phyloP scores from a whole-genome alignment of 1,140 invertebrate genomes.

The Drosophila pallidifrons region DNA sequence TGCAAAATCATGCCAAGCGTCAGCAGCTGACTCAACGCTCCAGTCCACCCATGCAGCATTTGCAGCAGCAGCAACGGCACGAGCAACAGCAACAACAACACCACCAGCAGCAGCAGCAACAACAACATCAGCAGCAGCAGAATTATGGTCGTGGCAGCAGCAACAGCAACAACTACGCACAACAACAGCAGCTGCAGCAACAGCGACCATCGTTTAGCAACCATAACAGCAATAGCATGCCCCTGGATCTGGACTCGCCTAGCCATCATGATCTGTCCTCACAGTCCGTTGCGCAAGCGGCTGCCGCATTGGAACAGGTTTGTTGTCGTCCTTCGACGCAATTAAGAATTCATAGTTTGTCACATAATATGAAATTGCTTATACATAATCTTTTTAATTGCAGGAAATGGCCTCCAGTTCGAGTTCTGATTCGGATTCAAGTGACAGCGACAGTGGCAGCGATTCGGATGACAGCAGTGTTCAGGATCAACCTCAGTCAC shows the following conservation, averaged over 20 bases:
- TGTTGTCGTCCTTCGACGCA: not conserved
- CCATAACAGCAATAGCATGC: constrained; percentile 62
- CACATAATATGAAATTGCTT: no score
- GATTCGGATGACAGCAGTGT: constrained; percentile 83
- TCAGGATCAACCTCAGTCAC: constrained; percentile 62
- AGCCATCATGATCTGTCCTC: constrained; percentile 61
- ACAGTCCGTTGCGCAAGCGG: constrained; percentile 72
- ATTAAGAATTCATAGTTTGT: not conserved
- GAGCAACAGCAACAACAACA: not conserved
- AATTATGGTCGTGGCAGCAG: constrained; percentile 56
- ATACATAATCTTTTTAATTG: constrained; percentile 5
- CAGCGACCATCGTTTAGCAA: constrained; percentile 48
- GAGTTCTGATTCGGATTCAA: constrained; percentile 84
- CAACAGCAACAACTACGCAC: constrained; percentile 57
- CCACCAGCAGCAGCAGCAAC: constrained; percentile 26
- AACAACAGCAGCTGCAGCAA: constrained; percentile 60
- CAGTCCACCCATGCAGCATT: constrained; percentile 67
- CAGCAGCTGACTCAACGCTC: constrained; percentile 56
- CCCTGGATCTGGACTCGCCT: constrained; percentile 61
- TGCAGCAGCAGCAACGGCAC: constrained; percentile 46
- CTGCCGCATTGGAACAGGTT: constrained; percentile 77
- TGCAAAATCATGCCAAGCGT: constrained; percentile 65
- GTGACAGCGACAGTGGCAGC: constrained; percentile 85
- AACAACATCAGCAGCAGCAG: constrained; percentile 56
- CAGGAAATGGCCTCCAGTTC: constrained; percentile 83